Conservation (phyloP, 1,140 invertebrate genomes). For the Hypothenemus hampei region DNA sequence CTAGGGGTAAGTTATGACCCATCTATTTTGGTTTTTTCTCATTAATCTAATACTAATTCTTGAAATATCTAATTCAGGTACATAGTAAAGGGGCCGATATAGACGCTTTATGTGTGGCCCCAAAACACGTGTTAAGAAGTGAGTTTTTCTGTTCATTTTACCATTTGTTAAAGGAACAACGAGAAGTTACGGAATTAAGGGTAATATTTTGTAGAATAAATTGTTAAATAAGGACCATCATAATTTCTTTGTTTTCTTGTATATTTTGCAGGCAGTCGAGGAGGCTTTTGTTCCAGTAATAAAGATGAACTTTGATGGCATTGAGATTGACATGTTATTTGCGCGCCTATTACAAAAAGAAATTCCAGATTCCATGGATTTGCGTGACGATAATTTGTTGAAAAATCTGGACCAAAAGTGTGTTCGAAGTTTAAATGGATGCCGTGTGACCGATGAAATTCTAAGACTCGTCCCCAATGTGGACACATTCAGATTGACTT, state of each 20-base stretch:
- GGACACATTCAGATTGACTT: constrained; percentile 87
- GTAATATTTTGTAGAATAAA: constrained; percentile 48
- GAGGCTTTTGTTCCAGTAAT: constrained; percentile 99
- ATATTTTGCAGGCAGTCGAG: constrained; percentile 73
- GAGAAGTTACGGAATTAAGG: constrained; percentile 79
- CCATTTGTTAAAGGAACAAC: constrained; percentile 81
- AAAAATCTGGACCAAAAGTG: constrained; percentile 96
- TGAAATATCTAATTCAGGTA: too few relatives aligned
- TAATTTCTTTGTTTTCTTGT: too few relatives aligned
- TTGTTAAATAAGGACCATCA: not conserved
- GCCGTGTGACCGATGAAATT: constrained; percentile 98
- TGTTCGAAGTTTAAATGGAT: constrained; percentile 95
- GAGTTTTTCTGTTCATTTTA: constrained; percentile 97
- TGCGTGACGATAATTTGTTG: constrained; percentile 85
- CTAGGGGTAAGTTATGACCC: constrained; percentile 61
- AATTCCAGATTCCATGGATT: constrained; percentile 77
- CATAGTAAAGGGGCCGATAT: constrained; percentile 98
- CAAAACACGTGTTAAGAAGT: constrained; percentile 85
- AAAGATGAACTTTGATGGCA: constrained; percentile 98
- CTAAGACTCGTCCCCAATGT: constrained; percentile 91
- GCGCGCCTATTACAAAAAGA: constrained; percentile 89
- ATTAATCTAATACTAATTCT: too few relatives aligned
- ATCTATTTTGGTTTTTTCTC: too few relatives aligned
- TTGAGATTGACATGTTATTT: constrained; percentile 98
- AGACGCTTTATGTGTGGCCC: constrained; percentile 96